Base-by-base conservation (phyloP, 2,888 invertebrate species). In the Dione vanillae region DNA sequence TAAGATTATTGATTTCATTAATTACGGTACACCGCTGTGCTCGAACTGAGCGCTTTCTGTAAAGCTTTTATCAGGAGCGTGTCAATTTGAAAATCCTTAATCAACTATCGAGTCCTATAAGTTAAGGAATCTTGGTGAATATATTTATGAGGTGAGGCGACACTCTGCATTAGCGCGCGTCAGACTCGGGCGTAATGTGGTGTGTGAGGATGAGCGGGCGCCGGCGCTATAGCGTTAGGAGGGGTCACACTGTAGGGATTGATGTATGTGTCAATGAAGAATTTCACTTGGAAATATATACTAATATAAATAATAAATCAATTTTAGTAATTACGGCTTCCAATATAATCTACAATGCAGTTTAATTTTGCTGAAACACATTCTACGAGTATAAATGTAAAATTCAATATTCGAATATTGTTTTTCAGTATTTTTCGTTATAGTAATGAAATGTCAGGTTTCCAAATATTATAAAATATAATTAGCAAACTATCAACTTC, bases 141-240 rank as follows among this genome's bases (percentile, higher is more conserved):
- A 16, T 68, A 37, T 68, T 68, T 61, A 67, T 67, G 51, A 67
- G 61, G 12, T 51, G 43, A 62, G 40, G 51, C 67, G 67, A 68
- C 67, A 68, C 52, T 9, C 54, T 51, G 59, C 49, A 59, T 59
- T 59, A 59, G 59, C 49, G 35, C 41, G 35, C 65, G 54, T 19
- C 65, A 27, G 27, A 49, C 62, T 19, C 65, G 27, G 27, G 59
- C 62, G 61, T 51, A 40, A 61, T 41, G 59, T 27, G 69, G 64
- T 61, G 62, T 67, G 66, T 19, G 68, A 12, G 40, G 51, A 19
- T 51, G n/a, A n/a, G 45, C 70, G 72, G 70, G 70, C 70, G 70
- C 67, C 67, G 69, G 72, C 67, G 72, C 67, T 58, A 66, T 40
- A 66, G 68, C n/a, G 14, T 14, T n/a, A 61, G 14, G 51, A 27